Base-by-base conservation (phyloP, 2,888 invertebrate species). In the Agonum fuliginosum region DNA sequence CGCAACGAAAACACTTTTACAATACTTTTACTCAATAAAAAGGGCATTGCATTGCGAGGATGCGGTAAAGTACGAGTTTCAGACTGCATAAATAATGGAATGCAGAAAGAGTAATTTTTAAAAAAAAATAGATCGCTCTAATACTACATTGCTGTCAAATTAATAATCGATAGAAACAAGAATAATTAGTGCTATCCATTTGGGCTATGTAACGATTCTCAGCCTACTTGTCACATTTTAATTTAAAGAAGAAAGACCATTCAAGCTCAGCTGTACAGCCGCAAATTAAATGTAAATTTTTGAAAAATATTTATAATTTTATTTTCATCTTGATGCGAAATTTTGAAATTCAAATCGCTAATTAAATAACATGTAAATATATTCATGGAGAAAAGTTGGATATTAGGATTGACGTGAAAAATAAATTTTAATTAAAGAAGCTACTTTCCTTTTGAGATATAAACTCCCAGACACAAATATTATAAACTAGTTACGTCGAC, bases 281-380 rank as follows among this genome's bases (percentile, higher is more conserved):
- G 48, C 10, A 22, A 22, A 54, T 54, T 1, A 54, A 54, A 54
- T 54, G 54, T 54, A 54, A 54, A 54, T 54, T 54, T 54, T 10
- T 2, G 2, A 46, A 24, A 27, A 54, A 54, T 54, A 54, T 54
- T 54, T 54, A 24, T 54, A 54, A 54, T 54, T 54, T 54, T 54
- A 54, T 54, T 54, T 54, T 54, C 27, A 54, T 54, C 19, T 62
- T 30, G 30, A 30, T 30, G 58, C 34, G 12, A 17, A 62, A 62
- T 62, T 62, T 62, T 62, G 58, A 62, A 62, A 62, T 62, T 62
- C 58, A 62, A 62, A 62, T 62, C 14, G 8, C 58, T 62, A 62
- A 62, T 62, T 62, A 62, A 62, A 62, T 62, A 62, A 30, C 58
- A 62, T 62, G 58, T 62, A 62, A 62, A 62, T 62, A 62, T 62